phyloP scores from a whole-genome alignment of 2,797 vertebrate species.

The Micrastur ruficollis region DNA sequence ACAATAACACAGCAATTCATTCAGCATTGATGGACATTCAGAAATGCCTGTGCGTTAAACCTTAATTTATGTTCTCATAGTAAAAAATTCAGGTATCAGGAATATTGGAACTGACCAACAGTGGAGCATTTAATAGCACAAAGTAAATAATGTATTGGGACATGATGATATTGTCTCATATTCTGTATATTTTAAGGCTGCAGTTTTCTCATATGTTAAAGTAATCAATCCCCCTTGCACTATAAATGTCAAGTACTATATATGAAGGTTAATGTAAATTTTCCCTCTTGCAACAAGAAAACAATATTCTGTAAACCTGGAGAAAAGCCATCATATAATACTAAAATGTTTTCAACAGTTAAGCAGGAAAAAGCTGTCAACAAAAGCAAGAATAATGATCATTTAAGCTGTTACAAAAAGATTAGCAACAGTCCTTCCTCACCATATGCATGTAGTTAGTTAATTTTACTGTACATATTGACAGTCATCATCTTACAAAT shows the following conservation, averaged over 20 bases:
- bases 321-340: slow-evolving; percentile 1
- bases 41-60: background rate
- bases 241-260: slow-evolving; percentile 34
- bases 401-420: slow-evolving; percentile 33
- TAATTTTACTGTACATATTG: background rate
- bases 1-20: background rate
- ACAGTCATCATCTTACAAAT: background rate
- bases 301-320: background rate
- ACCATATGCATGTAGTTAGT: slow-evolving; percentile 19
- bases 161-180: background rate
- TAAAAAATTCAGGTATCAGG: background rate
- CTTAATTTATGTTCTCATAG: background rate
- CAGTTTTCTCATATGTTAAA: slow-evolving; percentile 33
- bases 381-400: slow-evolving; percentile 27
- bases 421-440: slow-evolving; percentile 12
- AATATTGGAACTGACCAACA: background rate
- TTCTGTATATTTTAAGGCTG: background rate
- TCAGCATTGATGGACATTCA: background rate
- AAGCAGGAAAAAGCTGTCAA: slow-evolving; percentile 57
- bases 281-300: slow-evolving; percentile 20
- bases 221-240: slow-evolving; percentile 53
- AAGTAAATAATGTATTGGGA: background rate
- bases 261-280: slow-evolving; percentile 34
- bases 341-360: slow-evolving; percentile 27
- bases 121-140: background rate